Base-by-base conservation (phyloP, 1,140 invertebrate genomes). In the Anastatus disparis region DNA sequence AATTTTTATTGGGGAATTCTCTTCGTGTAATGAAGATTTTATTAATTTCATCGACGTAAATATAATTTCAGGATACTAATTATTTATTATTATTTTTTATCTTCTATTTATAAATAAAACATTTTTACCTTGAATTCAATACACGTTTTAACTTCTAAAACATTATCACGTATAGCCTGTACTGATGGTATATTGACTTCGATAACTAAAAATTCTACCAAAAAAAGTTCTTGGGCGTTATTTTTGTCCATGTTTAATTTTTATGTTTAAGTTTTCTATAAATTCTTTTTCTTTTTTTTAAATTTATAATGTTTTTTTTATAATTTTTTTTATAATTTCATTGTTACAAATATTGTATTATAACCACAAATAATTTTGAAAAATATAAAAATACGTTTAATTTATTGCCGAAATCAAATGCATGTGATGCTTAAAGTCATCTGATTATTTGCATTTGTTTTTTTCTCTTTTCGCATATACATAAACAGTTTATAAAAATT, bases 171-270 rank as follows among this genome's bases (percentile, higher is more conserved):
- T 58, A 80, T 78, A 0, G 79, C 81, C n/a, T 75, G 73, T 27
- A 84, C 74, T 4, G 74, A 74, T 3, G 82, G 79, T 17, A 85
- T 77, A 48, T 81, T 79, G 0, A 85, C 77, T 17, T 61, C 73
- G 13, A 83, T 79, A 0, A 86, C 76, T n/a, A 84, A 53, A 55
- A 86, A 85, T 71, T 86, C 84, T 31, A 84, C 74, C 1, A 86
- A 65, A 71, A 85, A 84, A 9, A 86, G 68, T 27, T 80, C 74
- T 17, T 83, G 79, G 3, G 56, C 20, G 12, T 69, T 74, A 13
- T 24, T 27, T 1, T 71, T 53, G 4, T 73, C 61, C 72, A 78
- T 80, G 59, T 44, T 71, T 52, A 38, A n/a, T n/a, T n/a, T n/a
- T n/a, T n/a, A n/a, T n/a, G n/a, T n/a, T n/a, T n/a, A n/a, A n/a